Percentiles rank a stretch among this genome's conserved stretches.
phyloP scores from a whole-genome alignment of 1,140 invertebrate genomes.

The Panulirus ornatus region DNA sequence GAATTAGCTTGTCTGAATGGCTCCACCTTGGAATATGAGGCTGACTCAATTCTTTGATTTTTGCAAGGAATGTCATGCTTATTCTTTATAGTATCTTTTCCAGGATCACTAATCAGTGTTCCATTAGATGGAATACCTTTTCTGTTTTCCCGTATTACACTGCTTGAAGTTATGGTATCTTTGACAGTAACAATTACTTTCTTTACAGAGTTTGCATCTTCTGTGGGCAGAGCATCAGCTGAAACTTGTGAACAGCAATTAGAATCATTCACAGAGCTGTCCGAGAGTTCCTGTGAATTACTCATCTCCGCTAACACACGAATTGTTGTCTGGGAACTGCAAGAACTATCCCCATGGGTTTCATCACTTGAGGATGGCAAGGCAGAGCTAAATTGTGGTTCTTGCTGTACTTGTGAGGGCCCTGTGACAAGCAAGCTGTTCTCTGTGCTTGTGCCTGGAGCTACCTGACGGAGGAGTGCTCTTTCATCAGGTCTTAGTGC shows the following conservation, averaged over 20 bases:
- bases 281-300: not conserved
- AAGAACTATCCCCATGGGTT: not conserved
- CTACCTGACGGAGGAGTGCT: constrained; percentile 21
- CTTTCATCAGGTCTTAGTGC: constrained; percentile 41
- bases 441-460: not conserved
- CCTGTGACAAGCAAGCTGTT: not conserved
- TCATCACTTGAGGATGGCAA: not conserved
- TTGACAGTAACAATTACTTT: not conserved
- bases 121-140: not conserved
- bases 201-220: not conserved
- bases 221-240: not conserved
- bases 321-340: not conserved
- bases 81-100: too few relatives aligned
- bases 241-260: not conserved
- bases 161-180: not conserved
- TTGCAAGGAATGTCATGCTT: too few relatives aligned
- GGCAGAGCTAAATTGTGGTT: not conserved
- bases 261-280: not conserved
- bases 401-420: not conserved
- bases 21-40: too few relatives aligned
- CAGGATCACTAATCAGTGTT: not conserved
- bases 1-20: too few relatives aligned
- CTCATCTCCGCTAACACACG: not conserved
- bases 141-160: not conserved
- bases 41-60: too few relatives aligned